Evolutionary conservation across 2,797 vertebrate genomes (phyloP).

Genomic region (Decapterus maruadsi): DNA sequence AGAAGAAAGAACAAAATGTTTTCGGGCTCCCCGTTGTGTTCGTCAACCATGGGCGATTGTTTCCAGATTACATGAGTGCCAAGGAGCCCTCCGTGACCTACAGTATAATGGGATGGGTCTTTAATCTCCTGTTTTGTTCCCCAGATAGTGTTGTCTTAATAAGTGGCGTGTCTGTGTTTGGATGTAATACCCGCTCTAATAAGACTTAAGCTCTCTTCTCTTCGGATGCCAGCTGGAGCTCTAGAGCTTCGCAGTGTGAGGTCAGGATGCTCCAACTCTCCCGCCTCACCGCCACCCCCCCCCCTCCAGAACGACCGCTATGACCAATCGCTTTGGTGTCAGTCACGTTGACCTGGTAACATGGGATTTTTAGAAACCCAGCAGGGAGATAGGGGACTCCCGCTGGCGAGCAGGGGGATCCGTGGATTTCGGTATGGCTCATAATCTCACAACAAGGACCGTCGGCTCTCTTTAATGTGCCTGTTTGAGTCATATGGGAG

Average conservation of each 20-base stretch:
- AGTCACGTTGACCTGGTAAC: conserved; percentile 66
- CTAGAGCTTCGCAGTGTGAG: conserved; percentile 64
- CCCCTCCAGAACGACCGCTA: conserved; percentile 65
- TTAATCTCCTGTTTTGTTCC: conserved; percentile 78
- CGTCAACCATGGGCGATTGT: conserved; percentile 72
- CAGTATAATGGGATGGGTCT: conserved; percentile 72
- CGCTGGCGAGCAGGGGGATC: conserved; percentile 32
- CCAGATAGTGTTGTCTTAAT: conserved; percentile 81
- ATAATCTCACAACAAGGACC: conserved; percentile 66
- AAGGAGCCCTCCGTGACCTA: conserved; percentile 68
- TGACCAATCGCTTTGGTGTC: conserved; percentile 70
- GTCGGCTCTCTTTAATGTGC: conserved; percentile 56
- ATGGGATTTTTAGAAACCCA: conserved; percentile 37
- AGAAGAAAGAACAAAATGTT: conserved; percentile 51
- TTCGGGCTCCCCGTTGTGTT: conserved; percentile 57
- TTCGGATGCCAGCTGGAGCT: conserved; percentile 69
- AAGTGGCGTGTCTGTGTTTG: conserved; percentile 78
- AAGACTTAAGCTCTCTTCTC: conserved; percentile 79
- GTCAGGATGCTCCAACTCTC: conserved; percentile 58
- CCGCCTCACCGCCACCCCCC: conserved; percentile 27
- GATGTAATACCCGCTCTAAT: conserved; percentile 80
- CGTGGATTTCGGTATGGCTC: conserved; percentile 50
- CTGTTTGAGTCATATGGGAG: conserved; percentile 59
- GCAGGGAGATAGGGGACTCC: conserved; percentile 52
- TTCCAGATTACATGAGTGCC: conserved; percentile 74